Percentiles rank a stretch among this genome's conserved stretches.
Evolutionary conservation across 2,113 vertebrate genomes (phyloP).

Genomic region (Oxyruncus cristatus): DNA sequence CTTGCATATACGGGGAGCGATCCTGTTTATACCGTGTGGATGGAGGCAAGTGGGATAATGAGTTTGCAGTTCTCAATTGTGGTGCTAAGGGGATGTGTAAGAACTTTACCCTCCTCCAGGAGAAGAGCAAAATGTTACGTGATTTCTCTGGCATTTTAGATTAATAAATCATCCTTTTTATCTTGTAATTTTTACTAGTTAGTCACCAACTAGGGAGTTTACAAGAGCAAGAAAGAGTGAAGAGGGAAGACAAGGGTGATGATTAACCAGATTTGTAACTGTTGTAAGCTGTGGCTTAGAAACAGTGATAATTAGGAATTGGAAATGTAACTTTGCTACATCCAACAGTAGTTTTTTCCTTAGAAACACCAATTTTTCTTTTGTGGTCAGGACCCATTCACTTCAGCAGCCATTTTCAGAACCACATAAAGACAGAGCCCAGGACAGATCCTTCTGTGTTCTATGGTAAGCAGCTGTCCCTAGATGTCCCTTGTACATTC

Average conservation of each 20-base stretch:
- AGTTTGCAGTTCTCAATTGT: neutral
- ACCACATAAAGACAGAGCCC: neutral
- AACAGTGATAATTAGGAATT: neutral
- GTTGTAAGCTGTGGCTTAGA: neutral
- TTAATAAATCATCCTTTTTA: constrained; percentile 63
- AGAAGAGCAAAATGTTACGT: neutral
- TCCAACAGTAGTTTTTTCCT: neutral
- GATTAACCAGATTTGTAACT: constrained; percentile 37
- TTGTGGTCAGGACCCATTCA: neutral
- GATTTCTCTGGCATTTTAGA: neutral
- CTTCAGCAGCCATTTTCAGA: neutral
- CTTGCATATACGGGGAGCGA: neutral
- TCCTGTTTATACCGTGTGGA: neutral
- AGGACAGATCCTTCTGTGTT: neutral
- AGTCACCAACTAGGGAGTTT: constrained; percentile 6
- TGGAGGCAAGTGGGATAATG: accelerated
- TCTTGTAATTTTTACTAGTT: constrained; percentile 23
- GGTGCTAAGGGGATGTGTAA: neutral
- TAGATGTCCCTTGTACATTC: neutral
- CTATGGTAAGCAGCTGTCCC: neutral
- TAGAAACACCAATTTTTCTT: neutral
- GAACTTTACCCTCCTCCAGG: neutral
- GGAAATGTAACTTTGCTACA: neutral
- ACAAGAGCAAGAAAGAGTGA: constrained; percentile 8
- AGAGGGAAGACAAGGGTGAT: constrained; percentile 32